phyloP scores from a whole-genome alignment of 2,797 vertebrate genomes.

The Paguma larvata region DNA sequence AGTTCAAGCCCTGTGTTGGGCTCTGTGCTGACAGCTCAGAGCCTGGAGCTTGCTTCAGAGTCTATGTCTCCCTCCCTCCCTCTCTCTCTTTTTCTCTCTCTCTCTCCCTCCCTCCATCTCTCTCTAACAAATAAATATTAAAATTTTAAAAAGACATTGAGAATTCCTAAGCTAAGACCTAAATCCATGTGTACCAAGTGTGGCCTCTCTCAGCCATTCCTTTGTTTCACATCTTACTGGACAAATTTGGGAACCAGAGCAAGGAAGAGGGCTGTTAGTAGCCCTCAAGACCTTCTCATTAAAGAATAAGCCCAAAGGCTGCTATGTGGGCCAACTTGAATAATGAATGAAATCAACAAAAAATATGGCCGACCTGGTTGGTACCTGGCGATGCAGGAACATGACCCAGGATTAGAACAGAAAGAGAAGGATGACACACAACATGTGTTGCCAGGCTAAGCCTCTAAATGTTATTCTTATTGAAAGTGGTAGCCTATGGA shows the following conservation, averaged over 20 bases:
- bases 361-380: not conserved
- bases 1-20: no score
- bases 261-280: not conserved
- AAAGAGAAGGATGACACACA: not conserved
- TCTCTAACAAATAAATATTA: no score
- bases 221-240: conserved; percentile 2
- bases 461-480: not conserved
- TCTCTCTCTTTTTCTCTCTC: no score
- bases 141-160: not conserved
- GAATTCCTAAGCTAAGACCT: not conserved
- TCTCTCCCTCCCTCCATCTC: no score
- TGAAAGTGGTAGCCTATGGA: not conserved
- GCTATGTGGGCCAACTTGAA: not conserved
- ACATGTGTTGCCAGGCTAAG: not conserved
- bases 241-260: not conserved
- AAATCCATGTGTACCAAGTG: not conserved
- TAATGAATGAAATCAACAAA: not conserved
- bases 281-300: not conserved
- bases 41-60: no score
- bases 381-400: not conserved
- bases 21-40: no score
- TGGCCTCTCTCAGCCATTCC: not conserved
- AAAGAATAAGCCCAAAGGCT: not conserved
- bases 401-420: not conserved
- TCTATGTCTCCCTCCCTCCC: no score